Evolutionary conservation across 1,140 invertebrate species (phyloP).

Genomic region (Drosophila sp.): DNA sequence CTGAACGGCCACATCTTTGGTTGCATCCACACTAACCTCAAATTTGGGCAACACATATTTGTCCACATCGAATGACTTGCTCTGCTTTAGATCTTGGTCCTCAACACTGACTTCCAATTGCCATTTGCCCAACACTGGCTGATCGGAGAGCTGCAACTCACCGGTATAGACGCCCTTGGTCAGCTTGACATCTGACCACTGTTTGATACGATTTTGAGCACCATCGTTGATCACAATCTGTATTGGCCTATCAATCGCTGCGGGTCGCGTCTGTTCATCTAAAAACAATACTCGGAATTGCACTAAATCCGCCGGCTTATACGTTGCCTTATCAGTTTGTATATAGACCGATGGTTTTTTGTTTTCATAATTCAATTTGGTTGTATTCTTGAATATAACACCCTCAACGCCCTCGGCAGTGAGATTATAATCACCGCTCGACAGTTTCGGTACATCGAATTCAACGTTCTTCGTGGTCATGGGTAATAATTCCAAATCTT

Average conservation of each 20-base stretch:
- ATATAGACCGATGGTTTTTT: conserved; percentile 96
- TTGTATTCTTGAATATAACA: conserved; percentile 89
- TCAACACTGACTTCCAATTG: conserved; percentile 87
- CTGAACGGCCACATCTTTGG: conserved; percentile 91
- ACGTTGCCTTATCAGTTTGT: conserved; percentile 97
- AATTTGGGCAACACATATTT: conserved; percentile 97
- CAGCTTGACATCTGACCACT: conserved; percentile 88
- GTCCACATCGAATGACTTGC: conserved; percentile 84
- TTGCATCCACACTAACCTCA: conserved; percentile 91
- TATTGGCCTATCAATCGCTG: conserved; percentile 74
- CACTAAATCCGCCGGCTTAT: conserved; percentile 93
- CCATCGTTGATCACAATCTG: conserved; percentile 60
- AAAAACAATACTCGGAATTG: conserved; percentile 93
- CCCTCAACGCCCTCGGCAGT: conserved; percentile 89
- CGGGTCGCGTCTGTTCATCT: conserved; percentile 89
- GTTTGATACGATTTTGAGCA: conserved; percentile 85
- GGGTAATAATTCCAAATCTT: conserved; percentile 87
- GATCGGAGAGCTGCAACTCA: conserved; percentile 91
- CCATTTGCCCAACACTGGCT: conserved; percentile 96
- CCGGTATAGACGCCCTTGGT: conserved; percentile 90
- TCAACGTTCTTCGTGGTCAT: conserved; percentile 88
- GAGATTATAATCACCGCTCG: conserved; percentile 90
- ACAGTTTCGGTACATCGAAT: conserved; percentile 87
- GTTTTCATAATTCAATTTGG: conserved; percentile 89
- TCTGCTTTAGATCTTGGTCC: conserved; percentile 32